Evolutionary conservation across 2,113 vertebrate genomes (phyloP), one percentile per base, ranked within the genome.

Genomic region (Enhydra lutris): DNA sequence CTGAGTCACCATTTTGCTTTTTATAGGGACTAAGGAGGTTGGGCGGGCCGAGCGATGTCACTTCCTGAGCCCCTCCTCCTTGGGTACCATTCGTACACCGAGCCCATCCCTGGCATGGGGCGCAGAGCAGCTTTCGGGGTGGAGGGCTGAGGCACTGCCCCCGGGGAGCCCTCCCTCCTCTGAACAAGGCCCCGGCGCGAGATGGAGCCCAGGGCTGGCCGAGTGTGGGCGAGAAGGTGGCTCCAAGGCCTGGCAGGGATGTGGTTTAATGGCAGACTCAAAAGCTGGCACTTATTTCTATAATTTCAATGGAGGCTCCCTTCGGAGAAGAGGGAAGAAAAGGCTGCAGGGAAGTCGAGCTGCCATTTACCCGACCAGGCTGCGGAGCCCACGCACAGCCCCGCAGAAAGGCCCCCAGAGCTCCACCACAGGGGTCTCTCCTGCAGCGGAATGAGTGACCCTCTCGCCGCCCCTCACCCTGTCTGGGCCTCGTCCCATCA

Each of bases 1-100:
- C 98, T 98, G 98, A 98, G 98, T 98, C 98, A 98, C 98, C 97
- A 98, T 98, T 98, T 97, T 93, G 97, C 98, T 96, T 98, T 98
- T 98, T 98, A 98, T 98, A 98, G 98, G 98, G 97, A 97, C 80
- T 76, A 97, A 93, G 93, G 81, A 97, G 98, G 97, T 82, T 97
- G 97, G 98, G 97, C 65, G 95, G 97, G 89, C 96, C 96, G 3
- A 94, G 55, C 97, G 82, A 97, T 98, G 98, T 98, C 98, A 98
- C 96, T 98, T 97, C 98, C 97, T 92, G 94, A 15, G 94, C 91
- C 94, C 98, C 96, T 98, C 98, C 98, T 95, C 97, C 97, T 83
- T 29, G 91, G 97, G 97, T 95, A 89, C 96, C 97, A 96, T 96
- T 95, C 93, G 92, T 97, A 94, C 90, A 92, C 50, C 0, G 91